A percentile compares a stretch with the other conserved stretches of the same genome.
Evolutionary conservation across 2,797 vertebrate genomes (phyloP).

Genomic region (Artibeus jamaicensis): DNA sequence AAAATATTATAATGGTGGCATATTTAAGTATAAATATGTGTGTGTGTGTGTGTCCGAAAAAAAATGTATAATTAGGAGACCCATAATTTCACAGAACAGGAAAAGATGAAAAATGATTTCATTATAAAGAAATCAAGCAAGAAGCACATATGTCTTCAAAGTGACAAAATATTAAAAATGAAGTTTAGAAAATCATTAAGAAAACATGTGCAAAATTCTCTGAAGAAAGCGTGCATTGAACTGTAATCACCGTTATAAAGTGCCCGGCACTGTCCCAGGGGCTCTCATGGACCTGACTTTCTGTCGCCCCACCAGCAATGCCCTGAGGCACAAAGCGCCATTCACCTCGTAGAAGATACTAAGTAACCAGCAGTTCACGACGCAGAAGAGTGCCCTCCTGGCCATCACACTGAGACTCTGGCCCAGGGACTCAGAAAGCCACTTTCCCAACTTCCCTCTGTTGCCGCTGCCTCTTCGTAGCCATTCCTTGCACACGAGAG

Average conservation of each 20-base stretch:
- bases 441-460: background rate
- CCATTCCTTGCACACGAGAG: background rate
- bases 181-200: background rate
- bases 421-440: accelerated
- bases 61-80: background rate
- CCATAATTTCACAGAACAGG: background rate
- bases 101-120: background rate
- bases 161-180: background rate
- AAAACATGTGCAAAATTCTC: background rate
- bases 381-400: background rate
- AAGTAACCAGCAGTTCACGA: background rate
- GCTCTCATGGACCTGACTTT: background rate
- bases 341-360: background rate
- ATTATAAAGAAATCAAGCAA: background rate
- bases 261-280: background rate
- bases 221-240: background rate
- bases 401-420: no score
- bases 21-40: background rate
- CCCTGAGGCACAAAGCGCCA: background rate
- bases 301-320: background rate
- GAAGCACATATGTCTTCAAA: background rate
- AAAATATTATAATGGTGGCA: background rate
- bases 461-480: background rate
- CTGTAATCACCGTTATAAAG: background rate
- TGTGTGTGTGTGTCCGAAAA: background rate